Evolutionary conservation across 1,140 invertebrate genomes (phyloP), one percentile per base, ranked within the genome.

Genomic region (Eueides isabella): DNA sequence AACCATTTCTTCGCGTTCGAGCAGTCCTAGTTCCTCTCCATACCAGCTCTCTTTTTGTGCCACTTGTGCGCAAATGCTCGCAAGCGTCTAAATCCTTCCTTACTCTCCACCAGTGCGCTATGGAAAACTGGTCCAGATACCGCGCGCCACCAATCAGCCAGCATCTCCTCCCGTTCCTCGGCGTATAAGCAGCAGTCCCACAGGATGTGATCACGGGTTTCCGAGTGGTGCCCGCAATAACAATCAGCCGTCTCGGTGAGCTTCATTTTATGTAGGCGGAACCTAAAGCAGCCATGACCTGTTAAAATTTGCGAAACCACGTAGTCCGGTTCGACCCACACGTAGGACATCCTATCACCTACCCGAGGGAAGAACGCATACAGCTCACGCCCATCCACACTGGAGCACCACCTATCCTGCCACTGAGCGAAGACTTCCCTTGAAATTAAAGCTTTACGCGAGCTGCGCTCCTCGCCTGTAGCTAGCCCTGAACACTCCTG

Each of bases 151-250:
- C 48, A 26, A 19, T 55, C 74, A 5, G 71, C 61, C 38, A 72
- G 31, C 65, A 76, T 33, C 4, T 7, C 12, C 38, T 16, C 55
- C 2, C 70, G 61, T 19, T 44, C 35, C 6, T 63, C 41, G 1
- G 7, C 44, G 19, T 76, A 76, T 16, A 76, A 9, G 1, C 31
- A 38, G 33, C 70, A 76, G 5, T 72, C 75, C 75, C 75, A 76
- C 28, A 76, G 16, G 5, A 65, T 66, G 41, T 61, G 55, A 5
- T 61, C 23, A 6, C 19, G 2, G 0, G 19, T 16, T 29, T 61
- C 55, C 7, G 2, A 0, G 6, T 6, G 6, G 1, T 61, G 4
- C 0, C 55, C 23, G 23, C 55, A 61, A 9, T 28, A 44, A 30
- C 74, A 75, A 5, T 3, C 7, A 30, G 63, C 61, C 11, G 30